Evolutionary conservation across 1,140 invertebrate genomes (phyloP).

Genomic region (Drosophila novamexicana): DNA sequence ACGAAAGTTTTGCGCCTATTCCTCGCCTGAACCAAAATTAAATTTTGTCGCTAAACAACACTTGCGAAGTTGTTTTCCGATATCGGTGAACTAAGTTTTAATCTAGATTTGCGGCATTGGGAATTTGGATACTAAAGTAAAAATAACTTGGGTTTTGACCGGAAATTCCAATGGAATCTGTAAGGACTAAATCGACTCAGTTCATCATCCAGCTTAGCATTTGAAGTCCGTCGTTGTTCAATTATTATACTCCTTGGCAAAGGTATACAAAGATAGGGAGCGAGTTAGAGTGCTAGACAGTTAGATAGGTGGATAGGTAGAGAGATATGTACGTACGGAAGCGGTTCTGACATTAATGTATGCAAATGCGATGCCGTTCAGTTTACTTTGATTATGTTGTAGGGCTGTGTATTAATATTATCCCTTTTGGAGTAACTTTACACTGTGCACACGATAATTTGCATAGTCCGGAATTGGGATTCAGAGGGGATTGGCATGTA

Average conservation of each 20-base stretch:
- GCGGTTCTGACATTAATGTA: conserved; percentile 62
- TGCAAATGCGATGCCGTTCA: conserved; percentile 68
- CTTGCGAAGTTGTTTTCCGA: too few relatives aligned
- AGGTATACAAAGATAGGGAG: conserved; percentile 9
- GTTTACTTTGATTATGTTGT: conserved; percentile 74
- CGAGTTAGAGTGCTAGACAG: conserved; percentile 2
- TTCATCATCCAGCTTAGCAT: too few relatives aligned
- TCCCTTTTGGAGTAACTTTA: conserved; percentile 73
- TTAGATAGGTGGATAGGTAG: conserved; percentile 15
- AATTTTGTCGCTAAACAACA: too few relatives aligned
- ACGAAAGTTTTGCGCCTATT: too few relatives aligned
- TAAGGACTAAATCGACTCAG: too few relatives aligned
- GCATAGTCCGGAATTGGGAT: conserved; percentile 50
- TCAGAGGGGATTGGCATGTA: conserved; percentile 38
- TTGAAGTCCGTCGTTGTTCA: not conserved
- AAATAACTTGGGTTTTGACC: too few relatives aligned
- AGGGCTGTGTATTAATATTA: conserved; percentile 64
- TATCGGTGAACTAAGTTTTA: too few relatives aligned
- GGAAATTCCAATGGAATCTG: too few relatives aligned
- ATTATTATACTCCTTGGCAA: not conserved
- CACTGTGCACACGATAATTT: conserved; percentile 58
- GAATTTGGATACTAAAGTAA: too few relatives aligned
- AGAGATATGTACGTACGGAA: conserved; percentile 12
- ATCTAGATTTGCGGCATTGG: too few relatives aligned
- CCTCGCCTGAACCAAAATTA: too few relatives aligned